phyloP scores from a whole-genome alignment of 2,797 vertebrate genomes.

The Paguma larvata region DNA sequence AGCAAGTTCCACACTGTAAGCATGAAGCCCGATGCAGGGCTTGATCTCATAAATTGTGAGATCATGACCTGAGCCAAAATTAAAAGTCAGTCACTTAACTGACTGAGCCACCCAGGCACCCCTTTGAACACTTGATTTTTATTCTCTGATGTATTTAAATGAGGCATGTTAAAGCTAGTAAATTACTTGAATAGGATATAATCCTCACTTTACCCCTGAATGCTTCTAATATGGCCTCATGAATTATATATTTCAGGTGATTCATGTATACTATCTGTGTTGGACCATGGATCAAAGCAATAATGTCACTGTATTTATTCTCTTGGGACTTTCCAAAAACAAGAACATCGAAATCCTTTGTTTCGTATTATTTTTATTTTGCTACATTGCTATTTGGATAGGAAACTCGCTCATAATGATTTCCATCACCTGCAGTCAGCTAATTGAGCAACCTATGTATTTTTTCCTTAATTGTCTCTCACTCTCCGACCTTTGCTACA shows the following conservation, averaged over 20 bases:
- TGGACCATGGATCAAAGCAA: neutral
- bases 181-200: neutral
- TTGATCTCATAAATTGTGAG: too few species aligned
- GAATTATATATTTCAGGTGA: neutral
- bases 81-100: too few species aligned
- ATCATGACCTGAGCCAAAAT: too few species aligned
- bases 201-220: neutral
- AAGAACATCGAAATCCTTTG: constrained; percentile 37
- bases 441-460: neutral
- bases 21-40: too few species aligned
- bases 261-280: neutral
- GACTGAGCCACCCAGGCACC: too few species aligned
- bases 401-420: neutral
- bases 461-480: neutral
- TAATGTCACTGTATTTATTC: constrained; percentile 32
- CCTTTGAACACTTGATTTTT: neutral
- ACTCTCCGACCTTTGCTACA: neutral
- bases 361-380: constrained; percentile 21
- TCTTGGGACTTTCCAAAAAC: constrained; percentile 54
- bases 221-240: neutral
- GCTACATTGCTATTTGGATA: neutral
- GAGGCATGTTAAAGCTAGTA: neutral
- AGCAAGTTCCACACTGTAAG: too few species aligned
- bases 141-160: neutral
- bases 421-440: neutral